Percentiles rank a stretch among this genome's conserved stretches.
These are phyloP conservation scores for Nymphicus hollandicus DNA, from an alignment of 2,113 vertebrate species.

Conservation along the genomic window DNA sequence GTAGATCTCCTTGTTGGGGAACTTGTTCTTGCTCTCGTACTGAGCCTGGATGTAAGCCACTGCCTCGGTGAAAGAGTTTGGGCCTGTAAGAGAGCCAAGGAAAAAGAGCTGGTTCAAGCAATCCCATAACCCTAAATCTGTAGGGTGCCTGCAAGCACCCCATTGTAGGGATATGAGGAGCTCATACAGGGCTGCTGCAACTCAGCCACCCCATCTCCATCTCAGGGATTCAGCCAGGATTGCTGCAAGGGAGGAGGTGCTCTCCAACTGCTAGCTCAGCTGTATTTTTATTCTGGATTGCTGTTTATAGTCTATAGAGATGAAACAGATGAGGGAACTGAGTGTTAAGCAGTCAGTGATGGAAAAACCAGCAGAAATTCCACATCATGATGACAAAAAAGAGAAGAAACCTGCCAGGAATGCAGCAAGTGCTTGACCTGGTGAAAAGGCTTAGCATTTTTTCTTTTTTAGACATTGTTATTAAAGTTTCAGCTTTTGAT, in stretches of 20 bases:
- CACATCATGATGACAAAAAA: not conserved
- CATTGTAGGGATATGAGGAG: accelerated
- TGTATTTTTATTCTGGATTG: not conserved
- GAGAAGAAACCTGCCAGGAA: not conserved
- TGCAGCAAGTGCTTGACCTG: not conserved
- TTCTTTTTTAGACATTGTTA: not conserved
- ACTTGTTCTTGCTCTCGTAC: constrained; percentile 94
- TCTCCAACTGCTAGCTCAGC: not conserved
- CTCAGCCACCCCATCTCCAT: not conserved
- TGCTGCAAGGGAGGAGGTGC: not conserved
- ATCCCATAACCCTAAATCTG: accelerated
- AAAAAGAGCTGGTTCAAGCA: not conserved
- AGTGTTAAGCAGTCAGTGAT: not conserved
- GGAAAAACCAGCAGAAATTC: not conserved
- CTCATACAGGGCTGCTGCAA: accelerated
- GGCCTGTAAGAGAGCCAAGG: constrained; percentile 72
- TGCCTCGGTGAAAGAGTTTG: constrained; percentile 81
- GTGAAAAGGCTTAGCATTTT: not conserved
- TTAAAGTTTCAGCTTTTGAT: constrained; percentile 1
- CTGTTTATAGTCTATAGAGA: not conserved
- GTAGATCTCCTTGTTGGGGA: constrained; percentile 87
- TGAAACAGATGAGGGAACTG: not conserved
- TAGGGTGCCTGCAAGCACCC: not conserved
- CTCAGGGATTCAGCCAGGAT: not conserved
- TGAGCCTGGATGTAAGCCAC: constrained; percentile 88